Evolutionary conservation across 2,797 vertebrate species (phyloP).

Genomic region (Bothrops alternatus): DNA sequence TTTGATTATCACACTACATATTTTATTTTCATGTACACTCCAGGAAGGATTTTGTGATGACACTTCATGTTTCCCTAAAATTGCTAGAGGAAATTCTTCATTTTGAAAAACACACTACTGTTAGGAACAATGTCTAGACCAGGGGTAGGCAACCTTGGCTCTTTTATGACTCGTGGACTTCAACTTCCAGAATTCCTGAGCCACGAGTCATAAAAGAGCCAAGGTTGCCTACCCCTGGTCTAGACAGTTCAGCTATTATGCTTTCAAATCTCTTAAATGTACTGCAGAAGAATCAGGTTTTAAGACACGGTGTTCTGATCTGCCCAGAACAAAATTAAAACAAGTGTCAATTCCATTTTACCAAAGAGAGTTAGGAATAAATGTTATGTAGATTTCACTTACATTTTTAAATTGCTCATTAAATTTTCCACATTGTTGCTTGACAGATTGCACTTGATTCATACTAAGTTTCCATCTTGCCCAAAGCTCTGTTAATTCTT

Average conservation of each 20-base stretch:
- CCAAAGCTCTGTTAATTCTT: constrained; percentile 74
- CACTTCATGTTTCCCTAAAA: background rate
- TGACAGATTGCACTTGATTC: constrained; percentile 68
- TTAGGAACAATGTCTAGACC: background rate
- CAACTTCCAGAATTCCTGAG: no score
- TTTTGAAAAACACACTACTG: background rate
- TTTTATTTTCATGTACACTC: background rate
- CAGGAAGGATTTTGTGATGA: background rate
- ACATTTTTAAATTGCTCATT: constrained; percentile 81
- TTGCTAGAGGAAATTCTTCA: background rate
- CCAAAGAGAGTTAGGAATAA: background rate
- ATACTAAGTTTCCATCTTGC: constrained; percentile 69
- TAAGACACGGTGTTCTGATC: background rate
- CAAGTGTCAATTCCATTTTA: background rate
- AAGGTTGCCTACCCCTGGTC: background rate
- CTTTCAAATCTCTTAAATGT: background rate
- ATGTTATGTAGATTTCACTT: constrained; percentile 26
- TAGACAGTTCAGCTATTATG: background rate
- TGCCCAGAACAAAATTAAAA: background rate
- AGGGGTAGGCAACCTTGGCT: no score
- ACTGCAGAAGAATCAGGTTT: background rate
- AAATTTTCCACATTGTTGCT: constrained; percentile 74
- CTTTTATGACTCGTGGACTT: no score
- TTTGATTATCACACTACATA: background rate
- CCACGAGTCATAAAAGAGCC: no score